Conservation (phyloP, 2,113 vertebrate genomes). For the Ibidorhyncha struthersii region DNA sequence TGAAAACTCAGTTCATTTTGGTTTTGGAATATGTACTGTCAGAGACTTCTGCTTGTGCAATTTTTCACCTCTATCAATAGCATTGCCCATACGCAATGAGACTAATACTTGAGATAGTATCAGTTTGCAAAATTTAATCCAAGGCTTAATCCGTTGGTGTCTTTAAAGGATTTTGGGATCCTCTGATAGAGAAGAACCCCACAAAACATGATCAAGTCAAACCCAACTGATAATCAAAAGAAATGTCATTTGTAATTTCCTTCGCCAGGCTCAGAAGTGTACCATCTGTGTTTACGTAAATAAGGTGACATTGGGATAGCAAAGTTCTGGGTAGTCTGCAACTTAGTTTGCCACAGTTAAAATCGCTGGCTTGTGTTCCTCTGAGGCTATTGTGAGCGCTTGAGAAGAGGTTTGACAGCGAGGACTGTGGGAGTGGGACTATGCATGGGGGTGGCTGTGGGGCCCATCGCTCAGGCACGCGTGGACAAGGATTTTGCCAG, state of each 20-base stretch:
- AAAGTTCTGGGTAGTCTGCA: not conserved
- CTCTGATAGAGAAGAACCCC: not conserved
- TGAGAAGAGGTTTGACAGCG: not conserved
- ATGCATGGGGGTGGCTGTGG: not conserved
- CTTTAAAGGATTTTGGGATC: not conserved
- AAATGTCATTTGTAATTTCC: not conserved
- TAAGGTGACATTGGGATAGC: not conserved
- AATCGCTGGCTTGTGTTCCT: not conserved
- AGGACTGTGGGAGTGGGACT: not conserved
- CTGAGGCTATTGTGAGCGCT: not conserved
- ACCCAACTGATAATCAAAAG: not conserved
- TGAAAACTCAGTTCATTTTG: not conserved
- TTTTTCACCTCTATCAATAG: not conserved
- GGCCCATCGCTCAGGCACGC: not conserved
- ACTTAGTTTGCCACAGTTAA: not conserved
- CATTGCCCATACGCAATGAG: not conserved
- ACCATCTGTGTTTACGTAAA: accelerated
- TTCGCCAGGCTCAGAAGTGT: not conserved
- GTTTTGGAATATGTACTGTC: not conserved
- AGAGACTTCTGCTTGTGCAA: not conserved
- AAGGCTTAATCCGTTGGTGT: not conserved
- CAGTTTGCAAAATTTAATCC: not conserved
- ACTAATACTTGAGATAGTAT: not conserved
- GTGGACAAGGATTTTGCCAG: not conserved
- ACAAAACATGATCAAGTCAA: not conserved